phyloP scores from a whole-genome alignment of 2,888 invertebrate species.

The Flabesymbios commensalis region DNA sequence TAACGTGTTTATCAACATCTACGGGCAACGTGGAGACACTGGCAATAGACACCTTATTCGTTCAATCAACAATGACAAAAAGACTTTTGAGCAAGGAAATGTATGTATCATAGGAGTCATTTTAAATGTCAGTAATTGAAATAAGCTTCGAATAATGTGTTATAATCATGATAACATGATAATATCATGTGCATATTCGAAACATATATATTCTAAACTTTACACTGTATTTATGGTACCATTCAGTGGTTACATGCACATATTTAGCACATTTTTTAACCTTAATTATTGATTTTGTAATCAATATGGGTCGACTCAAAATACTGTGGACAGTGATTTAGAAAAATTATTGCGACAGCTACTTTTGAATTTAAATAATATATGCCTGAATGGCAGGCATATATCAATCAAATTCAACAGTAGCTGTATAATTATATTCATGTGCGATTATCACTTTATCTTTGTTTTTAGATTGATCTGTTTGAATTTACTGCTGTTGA shows the following conservation, averaged over 20 bases:
- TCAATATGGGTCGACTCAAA: too few species aligned
- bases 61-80: constrained; percentile 29
- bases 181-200: too few species aligned
- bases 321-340: neutral
- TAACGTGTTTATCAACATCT: constrained; percentile 45
- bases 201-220: too few species aligned
- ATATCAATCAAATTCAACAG: too few species aligned
- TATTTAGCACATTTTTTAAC: too few species aligned
- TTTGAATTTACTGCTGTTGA: constrained; percentile 55
- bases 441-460: too few species aligned
- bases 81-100: constrained; percentile 46
- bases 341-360: neutral
- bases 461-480: constrained; percentile 45
- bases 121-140: neutral
- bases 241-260: too few species aligned
- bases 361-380: neutral
- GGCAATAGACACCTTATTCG: constrained; percentile 35
- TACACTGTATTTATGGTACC: too few species aligned
- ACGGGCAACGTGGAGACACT: constrained; percentile 53
- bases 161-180: too few species aligned
- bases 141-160: neutral
- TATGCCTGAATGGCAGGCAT: neutral
- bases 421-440: too few species aligned
- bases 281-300: too few species aligned
- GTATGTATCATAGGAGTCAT: too few species aligned